phyloP scores from a whole-genome alignment of 2,888 invertebrate species.

The Volucella bombylans region DNA sequence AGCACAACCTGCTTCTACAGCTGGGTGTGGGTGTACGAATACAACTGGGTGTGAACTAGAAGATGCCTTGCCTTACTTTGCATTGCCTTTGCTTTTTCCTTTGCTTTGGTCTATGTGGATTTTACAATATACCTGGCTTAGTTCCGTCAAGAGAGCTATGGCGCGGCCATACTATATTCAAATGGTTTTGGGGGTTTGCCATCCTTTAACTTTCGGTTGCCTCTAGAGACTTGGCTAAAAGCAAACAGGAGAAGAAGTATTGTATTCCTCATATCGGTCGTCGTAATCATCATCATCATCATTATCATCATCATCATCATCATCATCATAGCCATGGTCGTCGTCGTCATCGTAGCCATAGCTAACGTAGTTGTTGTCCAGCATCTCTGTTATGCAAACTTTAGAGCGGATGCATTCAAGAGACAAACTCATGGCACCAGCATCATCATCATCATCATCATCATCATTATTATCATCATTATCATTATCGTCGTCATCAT shows the following conservation, averaged over 20 bases:
- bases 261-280: slow-evolving; percentile 56
- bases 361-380: slow-evolving; percentile 48
- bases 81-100: too few relatives aligned
- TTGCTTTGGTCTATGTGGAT: background rate
- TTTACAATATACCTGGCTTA: slow-evolving; percentile 49
- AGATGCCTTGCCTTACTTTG: slow-evolving; percentile 19
- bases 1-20: slow-evolving; percentile 11
- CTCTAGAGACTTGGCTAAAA: slow-evolving; percentile 35
- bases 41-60: slow-evolving; percentile 33
- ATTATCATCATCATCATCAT: background rate
- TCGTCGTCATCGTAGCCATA: slow-evolving; percentile 37
- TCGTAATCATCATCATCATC: slow-evolving; percentile 23
- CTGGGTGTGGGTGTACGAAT: slow-evolving; percentile 28
- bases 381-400: slow-evolving; percentile 67
- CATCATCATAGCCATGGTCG: slow-evolving; percentile 29
- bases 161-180: slow-evolving; percentile 55
- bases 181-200: slow-evolving; percentile 43
- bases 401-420: slow-evolving; percentile 67
- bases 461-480: slow-evolving; percentile 46
- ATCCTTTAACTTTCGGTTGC: slow-evolving; percentile 16
- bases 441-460: slow-evolving; percentile 57
- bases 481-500: slow-evolving; percentile 42
- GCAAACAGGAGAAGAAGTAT: slow-evolving; percentile 58
- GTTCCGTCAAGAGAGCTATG: slow-evolving; percentile 65
- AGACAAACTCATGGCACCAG: slow-evolving; percentile 71